Percentiles rank a stretch among this genome's conserved stretches.
These are phyloP conservation scores for Anhinga anhinga DNA, from an alignment of 2,113 vertebrate species.

Conservation along the genomic window DNA sequence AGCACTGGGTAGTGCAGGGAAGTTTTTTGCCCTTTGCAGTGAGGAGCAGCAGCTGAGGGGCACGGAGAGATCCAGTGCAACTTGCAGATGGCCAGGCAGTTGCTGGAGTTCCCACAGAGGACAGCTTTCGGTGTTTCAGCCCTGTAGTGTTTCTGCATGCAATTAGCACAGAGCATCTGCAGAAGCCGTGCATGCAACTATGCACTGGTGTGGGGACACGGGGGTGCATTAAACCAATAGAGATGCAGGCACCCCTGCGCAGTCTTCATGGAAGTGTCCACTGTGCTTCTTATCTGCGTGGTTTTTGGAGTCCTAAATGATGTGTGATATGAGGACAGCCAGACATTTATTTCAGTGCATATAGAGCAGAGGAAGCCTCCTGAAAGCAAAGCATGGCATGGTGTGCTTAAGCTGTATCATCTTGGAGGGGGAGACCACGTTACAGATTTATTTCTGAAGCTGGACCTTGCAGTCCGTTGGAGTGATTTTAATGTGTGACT, in stretches of 20 bases:
- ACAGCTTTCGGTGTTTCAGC: background rate
- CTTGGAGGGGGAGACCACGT: rapidly evolving
- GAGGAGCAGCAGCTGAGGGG: background rate
- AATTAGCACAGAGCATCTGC: background rate
- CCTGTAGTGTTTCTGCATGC: rapidly evolving
- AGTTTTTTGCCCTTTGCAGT: background rate
- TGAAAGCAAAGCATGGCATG: background rate
- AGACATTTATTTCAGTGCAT: background rate
- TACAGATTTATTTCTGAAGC: background rate
- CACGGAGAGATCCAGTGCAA: background rate
- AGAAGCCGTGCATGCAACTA: rapidly evolving
- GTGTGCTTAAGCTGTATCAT: background rate
- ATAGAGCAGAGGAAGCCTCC: background rate
- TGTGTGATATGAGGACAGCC: background rate
- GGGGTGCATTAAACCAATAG: background rate
- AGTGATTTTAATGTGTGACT: background rate
- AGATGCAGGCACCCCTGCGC: background rate
- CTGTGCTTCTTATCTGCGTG: background rate
- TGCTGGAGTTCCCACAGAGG: background rate
- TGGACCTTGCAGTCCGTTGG: background rate
- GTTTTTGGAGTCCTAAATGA: background rate
- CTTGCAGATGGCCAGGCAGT: background rate
- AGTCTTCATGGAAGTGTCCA: background rate
- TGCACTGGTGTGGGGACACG: rapidly evolving
- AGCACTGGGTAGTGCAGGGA: rapidly evolving